Conservation (phyloP, 2,797 vertebrate genomes). For the Silurus lanzhouensis region DNA sequence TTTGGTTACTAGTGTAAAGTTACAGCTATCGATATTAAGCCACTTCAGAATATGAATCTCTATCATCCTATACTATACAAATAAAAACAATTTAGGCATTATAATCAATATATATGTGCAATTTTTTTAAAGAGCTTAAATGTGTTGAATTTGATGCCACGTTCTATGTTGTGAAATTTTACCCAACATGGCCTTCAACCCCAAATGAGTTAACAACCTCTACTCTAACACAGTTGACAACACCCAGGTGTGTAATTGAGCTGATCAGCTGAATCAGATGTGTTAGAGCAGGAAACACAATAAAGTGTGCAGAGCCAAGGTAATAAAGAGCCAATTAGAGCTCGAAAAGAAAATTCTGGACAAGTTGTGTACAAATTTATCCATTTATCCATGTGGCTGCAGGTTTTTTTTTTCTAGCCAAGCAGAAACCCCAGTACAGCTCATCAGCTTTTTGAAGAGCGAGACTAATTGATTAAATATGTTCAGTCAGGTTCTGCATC, state of each 20-base stretch:
- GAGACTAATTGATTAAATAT: conserved; percentile 31
- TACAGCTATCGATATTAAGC: too few species aligned
- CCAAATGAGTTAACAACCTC: background rate
- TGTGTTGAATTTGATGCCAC: too few species aligned
- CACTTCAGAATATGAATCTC: too few species aligned
- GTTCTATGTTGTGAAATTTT: background rate
- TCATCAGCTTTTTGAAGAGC: conserved; percentile 29
- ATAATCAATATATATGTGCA: too few species aligned
- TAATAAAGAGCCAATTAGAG: background rate
- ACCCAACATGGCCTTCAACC: background rate
- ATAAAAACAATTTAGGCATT: too few species aligned
- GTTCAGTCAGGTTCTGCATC: conserved; percentile 15
- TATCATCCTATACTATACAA: too few species aligned
- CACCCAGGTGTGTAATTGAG: conserved; percentile 9
- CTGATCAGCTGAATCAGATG: conserved; percentile 5
- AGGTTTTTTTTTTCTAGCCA: background rate
- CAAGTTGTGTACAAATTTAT: background rate
- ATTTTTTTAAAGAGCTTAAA: too few species aligned
- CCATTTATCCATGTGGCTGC: conserved; percentile 5
- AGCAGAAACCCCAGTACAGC: conserved; percentile 11
- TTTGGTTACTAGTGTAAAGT: background rate
- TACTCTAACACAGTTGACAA: conserved; percentile 1
- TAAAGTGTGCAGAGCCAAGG: background rate
- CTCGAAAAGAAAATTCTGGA: background rate
- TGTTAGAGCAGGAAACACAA: background rate